phyloP scores from a whole-genome alignment of 2,888 invertebrate genomes.

The Melieria picta region DNA sequence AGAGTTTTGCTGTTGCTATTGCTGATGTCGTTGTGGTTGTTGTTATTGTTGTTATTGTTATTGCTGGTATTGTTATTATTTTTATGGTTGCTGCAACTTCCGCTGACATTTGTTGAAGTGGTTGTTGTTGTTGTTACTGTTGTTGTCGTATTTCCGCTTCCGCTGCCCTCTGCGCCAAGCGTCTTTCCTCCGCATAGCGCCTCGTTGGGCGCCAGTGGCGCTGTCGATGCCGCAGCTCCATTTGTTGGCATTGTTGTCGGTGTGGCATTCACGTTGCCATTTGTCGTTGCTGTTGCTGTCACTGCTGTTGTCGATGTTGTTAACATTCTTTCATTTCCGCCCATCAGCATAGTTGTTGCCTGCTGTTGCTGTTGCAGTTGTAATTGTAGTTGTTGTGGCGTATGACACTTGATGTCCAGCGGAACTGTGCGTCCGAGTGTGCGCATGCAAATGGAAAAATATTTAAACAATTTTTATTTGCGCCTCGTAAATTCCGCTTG shows the following conservation, averaged over 20 bases:
- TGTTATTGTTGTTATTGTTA: constrained; percentile 24
- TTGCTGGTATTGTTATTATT: constrained; percentile 29
- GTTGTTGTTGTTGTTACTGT: constrained; percentile 42
- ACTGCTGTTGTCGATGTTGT: constrained; percentile 60
- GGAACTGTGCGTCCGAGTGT: constrained; percentile 54
- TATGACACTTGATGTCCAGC: constrained; percentile 65
- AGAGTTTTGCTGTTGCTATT: constrained; percentile 40
- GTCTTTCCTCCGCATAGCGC: constrained; percentile 7
- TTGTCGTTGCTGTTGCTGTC: constrained; percentile 49
- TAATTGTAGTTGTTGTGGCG: constrained; percentile 54
- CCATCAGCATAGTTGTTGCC: constrained; percentile 58
- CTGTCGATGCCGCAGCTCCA: constrained; percentile 44
- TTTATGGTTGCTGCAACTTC: constrained; percentile 59
- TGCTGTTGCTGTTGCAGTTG: constrained; percentile 50
- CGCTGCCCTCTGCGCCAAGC: constrained; percentile 37
- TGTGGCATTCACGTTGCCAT: constrained; percentile 49
- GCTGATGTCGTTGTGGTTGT: constrained; percentile 37
- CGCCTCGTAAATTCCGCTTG: constrained; percentile 50
- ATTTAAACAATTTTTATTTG: constrained; percentile 35
- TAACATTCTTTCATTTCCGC: constrained; percentile 67
- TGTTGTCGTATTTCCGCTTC: constrained; percentile 42
- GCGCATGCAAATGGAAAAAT: constrained; percentile 36
- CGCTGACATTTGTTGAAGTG: constrained; percentile 57
- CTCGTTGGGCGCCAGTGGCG: constrained; percentile 42
- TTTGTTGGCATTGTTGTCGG: constrained; percentile 45